Evolutionary conservation across 2,888 invertebrate species (phyloP), one percentile per base, ranked within the genome.

Genomic region (Cetonia aurata): DNA sequence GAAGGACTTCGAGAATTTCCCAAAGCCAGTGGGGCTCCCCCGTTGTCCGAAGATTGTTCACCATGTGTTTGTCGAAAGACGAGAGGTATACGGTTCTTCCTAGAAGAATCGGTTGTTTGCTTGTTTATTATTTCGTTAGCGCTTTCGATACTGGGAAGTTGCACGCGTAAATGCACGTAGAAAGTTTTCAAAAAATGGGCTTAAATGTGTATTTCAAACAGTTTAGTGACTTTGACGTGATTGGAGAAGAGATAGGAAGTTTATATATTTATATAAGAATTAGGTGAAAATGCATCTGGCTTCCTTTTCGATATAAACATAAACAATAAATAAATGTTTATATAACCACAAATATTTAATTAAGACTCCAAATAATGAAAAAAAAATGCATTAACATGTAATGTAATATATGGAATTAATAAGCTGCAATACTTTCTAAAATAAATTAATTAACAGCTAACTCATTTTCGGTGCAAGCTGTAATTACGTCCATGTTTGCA

Each of bases 41-140:
- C 25, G 25, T 60, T 31, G 25, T 33, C 25, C 33, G 25, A 31
- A 50, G 62, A 65, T 65, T 65, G 62, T 65, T 65, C 50, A n/a
- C 62, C 62, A 65, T 65, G 37, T 65, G 62, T 60, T 46, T 60
- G 46, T 65, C 17, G 62, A 50, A 41, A 25, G 37, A 6, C 15
- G 10, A 37, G 15, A 33, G 50, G 13, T 25, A 15, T 62, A 65
- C 50, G 17, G 15, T 65, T 65, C 62, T 52, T 57, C 57, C n/a
- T 8, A 50, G 50, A 65, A 65, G 50, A 50, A 52, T 50, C 62
- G 33, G 62, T 1, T 25, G 62, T 65, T 52, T 25, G 50, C 50
- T 65, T 65, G 62, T 65, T 65, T 65, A 50, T 65, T 50, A 65
- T 65, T 65, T 50, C 37, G 62, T 65, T 65, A 65, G 62, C 62